Base-by-base conservation (phyloP, 2,113 vertebrate genomes). In the Oreochromis niloticus region DNA sequence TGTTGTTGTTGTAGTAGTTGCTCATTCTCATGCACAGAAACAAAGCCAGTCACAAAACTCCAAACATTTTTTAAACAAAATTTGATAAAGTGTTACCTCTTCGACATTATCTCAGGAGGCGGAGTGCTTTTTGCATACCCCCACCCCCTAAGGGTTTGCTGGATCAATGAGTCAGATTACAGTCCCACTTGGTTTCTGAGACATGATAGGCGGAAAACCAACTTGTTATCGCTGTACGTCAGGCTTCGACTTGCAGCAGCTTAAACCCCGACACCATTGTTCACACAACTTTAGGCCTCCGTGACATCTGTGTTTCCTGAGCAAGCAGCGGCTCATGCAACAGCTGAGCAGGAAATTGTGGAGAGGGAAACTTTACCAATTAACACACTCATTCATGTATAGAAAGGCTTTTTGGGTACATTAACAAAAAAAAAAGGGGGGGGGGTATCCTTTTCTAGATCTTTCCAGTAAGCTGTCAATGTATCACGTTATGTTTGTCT, bases 221-320 rank as follows among this genome's bases (percentile, higher is more conserved):
- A 34, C 7, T 81, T 10, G 68, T 88, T 92, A 90, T 90, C 86
- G 80, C 22, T 66, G 87, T 85, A 89, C 85, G 85, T 71, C 85
- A 86, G 78, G 57, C 88, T 84, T 39, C 11, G 4, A 78, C 63
- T 36, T 13, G 56, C 14, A 63, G 43, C 87, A 78, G 81, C 63
- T 73, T 78, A 27, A 85, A 84, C 39, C 66, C 48, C 13, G 5
- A 24, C 7, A 11, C 56, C 57, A 80, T 63, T 79, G 85, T 84
- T 84, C 56, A 55, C 41, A 84, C 81, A 82, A 24, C 27, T 34
- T 68, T 83, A 63, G 85, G 27, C 16, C 55, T 48, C 82, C 39
- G 56, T 9, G 32, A 43, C 82, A 34, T 81, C 46, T 19, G 57
- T 75, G 46, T 79, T 75, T 68, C 43, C 43, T 24, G 8, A 57